Evolutionary conservation across 2,113 vertebrate species (phyloP), one percentile per base, ranked within the genome.

Genomic region (Pleuronectes platessa): DNA sequence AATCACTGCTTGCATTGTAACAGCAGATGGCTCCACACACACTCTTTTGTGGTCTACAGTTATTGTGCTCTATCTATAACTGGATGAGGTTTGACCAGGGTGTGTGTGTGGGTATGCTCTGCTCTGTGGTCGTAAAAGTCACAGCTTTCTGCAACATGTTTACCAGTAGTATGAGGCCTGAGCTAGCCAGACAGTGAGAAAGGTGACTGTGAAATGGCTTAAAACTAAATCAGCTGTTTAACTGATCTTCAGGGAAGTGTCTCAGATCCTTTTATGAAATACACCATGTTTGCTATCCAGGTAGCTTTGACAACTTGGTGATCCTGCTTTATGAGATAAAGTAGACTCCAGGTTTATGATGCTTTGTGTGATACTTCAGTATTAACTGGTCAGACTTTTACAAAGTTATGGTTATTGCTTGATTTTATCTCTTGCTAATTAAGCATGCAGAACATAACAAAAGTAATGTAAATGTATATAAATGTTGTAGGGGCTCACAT

Each of bases 21-120:
- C 92, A 87, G 68, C 78, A 92, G 91, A 76, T 86, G 91, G 88
- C 83, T 70, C 76, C 72, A 89, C 15, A 20, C 51, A 8, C 51
- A 20, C 51, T n/a, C 8, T 10, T 17, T 49, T 49, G 45, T 49
- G 4, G 45, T 49, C 45, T 49, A 17, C 15, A 5, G 45, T 49
- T 18, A 49, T 49, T 49, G 14, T 49, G 45, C 45, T 17, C 45
- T 47, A 7, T 49, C 15, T 17, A 18, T 49, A 5, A 49, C 5
- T 49, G 15, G 45, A 49, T 49, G 5, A 49, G 15, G 45, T 17
- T 47, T 47, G 45, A 47, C 45, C 1, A 47, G 42, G 17, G 15
- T 49, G 45, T 42, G 11, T 42, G 40, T 42, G 40, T 18, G 18
- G 54, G 54, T 55, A 26, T 42, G 17, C 7, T 0, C 47, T 55